Conservation (phyloP, 1,140 invertebrate genomes). For the Drosophila ambigua region DNA sequence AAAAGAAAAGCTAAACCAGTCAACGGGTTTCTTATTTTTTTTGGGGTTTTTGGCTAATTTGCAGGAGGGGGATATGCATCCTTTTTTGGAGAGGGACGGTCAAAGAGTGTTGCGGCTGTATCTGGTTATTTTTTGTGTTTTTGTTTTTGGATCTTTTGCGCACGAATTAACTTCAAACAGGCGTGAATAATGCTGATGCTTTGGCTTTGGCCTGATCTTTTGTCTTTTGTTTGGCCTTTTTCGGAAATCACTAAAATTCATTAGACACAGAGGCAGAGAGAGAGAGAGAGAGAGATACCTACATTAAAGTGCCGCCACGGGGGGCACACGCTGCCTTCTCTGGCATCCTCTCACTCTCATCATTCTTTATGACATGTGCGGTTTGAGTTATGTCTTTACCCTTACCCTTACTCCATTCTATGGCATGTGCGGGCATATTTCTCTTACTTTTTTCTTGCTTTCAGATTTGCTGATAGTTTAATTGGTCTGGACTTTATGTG, state of each 20-base stretch:
- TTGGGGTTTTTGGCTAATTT: conserved; percentile 54
- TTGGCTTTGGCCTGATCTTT: conserved; percentile 48
- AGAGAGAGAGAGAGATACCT: conserved; percentile 12
- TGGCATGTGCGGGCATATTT: conserved; percentile 53
- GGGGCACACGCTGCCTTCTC: conserved; percentile 48
- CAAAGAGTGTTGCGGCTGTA: too few species aligned
- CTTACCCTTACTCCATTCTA: conserved; percentile 8
- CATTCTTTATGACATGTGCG: conserved; percentile 68
- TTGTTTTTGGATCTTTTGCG: conserved; percentile 46
- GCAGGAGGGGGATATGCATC: conserved; percentile 43
- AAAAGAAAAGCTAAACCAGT: conserved; percentile 46
- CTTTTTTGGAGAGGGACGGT: conserved; percentile 7
- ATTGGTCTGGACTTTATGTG: conserved; percentile 67
- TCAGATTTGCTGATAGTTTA: conserved; percentile 76
- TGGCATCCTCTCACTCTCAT: conserved; percentile 5
- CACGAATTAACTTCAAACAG: conserved; percentile 71
- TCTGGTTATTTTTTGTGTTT: conserved; percentile 17
- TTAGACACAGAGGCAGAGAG: conserved; percentile 31
- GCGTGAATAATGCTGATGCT: conserved; percentile 65
- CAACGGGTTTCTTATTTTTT: conserved; percentile 32
- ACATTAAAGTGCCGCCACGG: conserved; percentile 71
- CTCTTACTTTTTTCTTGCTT: conserved; percentile 35
- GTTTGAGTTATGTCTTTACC: conserved; percentile 42
- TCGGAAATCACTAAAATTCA: conserved; percentile 56
- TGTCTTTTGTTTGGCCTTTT: conserved; percentile 23